Evolutionary conservation across 2,113 vertebrate species (phyloP), one percentile per base, ranked within the genome.

Genomic region (Mirza zaza): DNA sequence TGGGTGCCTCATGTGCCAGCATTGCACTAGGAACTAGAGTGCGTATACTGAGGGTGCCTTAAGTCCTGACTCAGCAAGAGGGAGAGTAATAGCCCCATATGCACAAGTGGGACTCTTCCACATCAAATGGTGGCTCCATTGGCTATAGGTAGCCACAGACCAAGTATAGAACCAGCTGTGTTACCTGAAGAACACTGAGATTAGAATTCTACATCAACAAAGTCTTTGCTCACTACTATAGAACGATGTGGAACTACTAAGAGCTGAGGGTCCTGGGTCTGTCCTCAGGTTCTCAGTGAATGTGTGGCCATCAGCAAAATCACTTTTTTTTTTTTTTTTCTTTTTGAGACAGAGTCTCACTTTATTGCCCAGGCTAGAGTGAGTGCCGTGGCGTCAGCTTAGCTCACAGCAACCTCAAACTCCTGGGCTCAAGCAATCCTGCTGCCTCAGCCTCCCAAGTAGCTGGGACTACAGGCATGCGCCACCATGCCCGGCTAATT

Each of bases 291-390:
- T 32, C 59, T 29, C 34, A 25, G 8, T 63, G 42, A 57, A 12
- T 34, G 36, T 55, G n/a, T 39, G 79, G 57, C 65, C 45, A n/a
- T 45, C 63, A 77, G 75, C 71, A 87, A 93, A 83, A 83, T 63
- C 32, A 18, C 39, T 89, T 48, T n/a, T n/a, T n/a, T n/a, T n/a
- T n/a, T n/a, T n/a, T n/a, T n/a, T n/a, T n/a, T n/a, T n/a, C n/a
- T n/a, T n/a, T n/a, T n/a, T n/a, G n/a, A n/a, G n/a, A n/a, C n/a
- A n/a, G n/a, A n/a, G n/a, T n/a, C n/a, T n/a, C n/a, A n/a, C n/a
- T n/a, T n/a, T n/a, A n/a, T n/a, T n/a, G n/a, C n/a, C n/a, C n/a
- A n/a, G n/a, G n/a, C n/a, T n/a, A n/a, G n/a, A n/a, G n/a, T n/a
- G n/a, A n/a, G n/a, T n/a, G n/a, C n/a, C n/a, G n/a, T n/a, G n/a